Percentiles rank a stretch among this genome's conserved stretches.
Evolutionary conservation across 2,888 invertebrate genomes (phyloP).

Genomic region (Diarsia brunnea): DNA sequence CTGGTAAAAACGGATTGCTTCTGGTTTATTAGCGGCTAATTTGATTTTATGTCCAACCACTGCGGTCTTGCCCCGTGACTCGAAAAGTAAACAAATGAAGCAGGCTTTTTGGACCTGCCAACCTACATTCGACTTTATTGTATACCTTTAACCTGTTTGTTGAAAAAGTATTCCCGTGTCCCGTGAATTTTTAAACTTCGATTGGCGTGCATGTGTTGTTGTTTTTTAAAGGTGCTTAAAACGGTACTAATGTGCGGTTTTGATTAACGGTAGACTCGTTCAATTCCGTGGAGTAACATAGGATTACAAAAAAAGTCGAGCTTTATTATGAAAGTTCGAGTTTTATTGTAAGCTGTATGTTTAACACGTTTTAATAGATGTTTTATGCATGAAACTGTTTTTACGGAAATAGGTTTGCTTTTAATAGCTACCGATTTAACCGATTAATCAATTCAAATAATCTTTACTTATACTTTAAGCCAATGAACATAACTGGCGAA

Average conservation of each 20-base stretch:
- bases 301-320: background rate
- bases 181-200: constrained; percentile 46
- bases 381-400: background rate
- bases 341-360: background rate
- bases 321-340: no score
- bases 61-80: constrained; percentile 80
- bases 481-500: background rate
- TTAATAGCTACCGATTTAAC: background rate
- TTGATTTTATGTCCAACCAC: constrained; percentile 85
- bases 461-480: background rate
- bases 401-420: background rate
- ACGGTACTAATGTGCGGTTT: constrained; percentile 42
- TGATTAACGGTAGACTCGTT: background rate
- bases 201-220: constrained; percentile 40
- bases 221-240: constrained; percentile 40
- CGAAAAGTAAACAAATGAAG: constrained; percentile 82
- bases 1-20: constrained; percentile 81
- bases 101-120: constrained; percentile 56
- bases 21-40: constrained; percentile 87
- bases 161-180: constrained; percentile 35
- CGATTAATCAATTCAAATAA: background rate
- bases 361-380: background rate
- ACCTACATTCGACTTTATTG: constrained; percentile 54
- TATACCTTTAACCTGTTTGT: background rate
- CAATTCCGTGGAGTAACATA: background rate